phyloP scores from a whole-genome alignment of 1,140 invertebrate species.

The Tachypleus tridentatus region DNA sequence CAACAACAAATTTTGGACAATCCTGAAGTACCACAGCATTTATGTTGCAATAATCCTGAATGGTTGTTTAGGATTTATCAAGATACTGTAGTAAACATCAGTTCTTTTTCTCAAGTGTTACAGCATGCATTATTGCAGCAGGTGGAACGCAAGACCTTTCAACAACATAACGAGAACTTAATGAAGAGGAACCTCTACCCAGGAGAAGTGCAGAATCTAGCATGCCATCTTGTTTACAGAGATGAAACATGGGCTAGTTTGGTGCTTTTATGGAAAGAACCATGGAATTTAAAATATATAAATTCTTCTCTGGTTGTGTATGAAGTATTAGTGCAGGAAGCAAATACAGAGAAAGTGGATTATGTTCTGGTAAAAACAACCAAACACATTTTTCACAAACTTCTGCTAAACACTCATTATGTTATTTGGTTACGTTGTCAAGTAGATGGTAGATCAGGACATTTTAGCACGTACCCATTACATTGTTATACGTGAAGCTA shows the following conservation, averaged over 20 bases:
- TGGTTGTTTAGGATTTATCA: slow-evolving; percentile 44
- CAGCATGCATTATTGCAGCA: not conserved
- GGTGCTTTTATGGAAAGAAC: slow-evolving; percentile 15
- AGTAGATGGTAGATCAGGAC: slow-evolving; percentile 12
- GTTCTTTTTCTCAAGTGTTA: slow-evolving; percentile 23
- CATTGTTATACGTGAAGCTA: no score
- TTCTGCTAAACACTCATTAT: not conserved
- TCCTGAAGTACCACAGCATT: slow-evolving; percentile 32
- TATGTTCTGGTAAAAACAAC: slow-evolving; percentile 9
- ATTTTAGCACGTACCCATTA: slow-evolving; percentile 12
- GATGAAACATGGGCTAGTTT: slow-evolving; percentile 3
- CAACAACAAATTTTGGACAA: slow-evolving; percentile 31
- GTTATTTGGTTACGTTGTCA: slow-evolving; percentile 15
- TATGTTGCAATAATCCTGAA: slow-evolving; percentile 40
- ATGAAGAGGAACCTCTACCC: slow-evolving; percentile 4
- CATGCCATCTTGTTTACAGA: slow-evolving; percentile 1
- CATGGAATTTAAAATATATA: slow-evolving; percentile 25
- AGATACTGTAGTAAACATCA: slow-evolving; percentile 38
- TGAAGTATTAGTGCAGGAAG: slow-evolving; percentile 23
- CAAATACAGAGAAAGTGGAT: slow-evolving; percentile 6
- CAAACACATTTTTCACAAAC: not conserved
- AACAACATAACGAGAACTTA: not conserved
- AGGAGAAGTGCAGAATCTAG: slow-evolving; percentile 4
- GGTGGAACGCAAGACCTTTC: not conserved
- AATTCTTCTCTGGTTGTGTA: slow-evolving; percentile 17